phyloP scores from a whole-genome alignment of 2,797 vertebrate species.

The Xyrichtys novacula region DNA sequence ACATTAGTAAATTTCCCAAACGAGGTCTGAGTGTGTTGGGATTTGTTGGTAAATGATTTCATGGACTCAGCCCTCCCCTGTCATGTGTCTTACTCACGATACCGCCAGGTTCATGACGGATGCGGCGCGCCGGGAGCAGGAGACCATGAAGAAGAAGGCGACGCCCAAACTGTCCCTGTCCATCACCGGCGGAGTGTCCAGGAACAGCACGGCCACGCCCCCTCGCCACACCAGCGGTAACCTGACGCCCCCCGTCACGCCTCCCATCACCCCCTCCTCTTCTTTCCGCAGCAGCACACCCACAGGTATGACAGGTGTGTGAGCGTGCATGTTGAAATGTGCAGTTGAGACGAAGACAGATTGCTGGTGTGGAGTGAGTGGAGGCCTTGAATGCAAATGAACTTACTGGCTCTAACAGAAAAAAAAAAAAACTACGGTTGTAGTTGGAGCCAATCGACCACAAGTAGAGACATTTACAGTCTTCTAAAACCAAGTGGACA shows the following conservation, averaged over 20 bases:
- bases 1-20: no score
- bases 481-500: no score
- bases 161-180: conserved; percentile 96
- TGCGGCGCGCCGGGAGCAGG: conserved; percentile 96
- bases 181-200: conserved; percentile 92
- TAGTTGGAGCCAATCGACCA: conserved; percentile 22
- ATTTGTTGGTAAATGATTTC: neutral
- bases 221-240: conserved; percentile 98
- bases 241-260: conserved; percentile 99
- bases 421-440: neutral
- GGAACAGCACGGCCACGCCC: conserved; percentile 96
- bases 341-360: conserved; percentile 23
- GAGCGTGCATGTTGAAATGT: conserved; percentile 10
- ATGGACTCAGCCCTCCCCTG: no score
- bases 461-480: no score
- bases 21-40: no score
- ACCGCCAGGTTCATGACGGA: conserved; percentile 95
- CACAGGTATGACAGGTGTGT: conserved; percentile 88
- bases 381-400: conserved; percentile 36
- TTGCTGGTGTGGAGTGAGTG: conserved; percentile 29
- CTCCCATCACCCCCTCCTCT: conserved; percentile 97
- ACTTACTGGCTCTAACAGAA: neutral
- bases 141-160: conserved; percentile 96
- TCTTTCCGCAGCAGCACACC: conserved; percentile 99
- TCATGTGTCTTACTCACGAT: neutral